A percentile compares a stretch with the other conserved stretches of the same genome.
Evolutionary conservation across 2,888 invertebrate genomes (phyloP).

Genomic region (Drosophila koepferae): DNA sequence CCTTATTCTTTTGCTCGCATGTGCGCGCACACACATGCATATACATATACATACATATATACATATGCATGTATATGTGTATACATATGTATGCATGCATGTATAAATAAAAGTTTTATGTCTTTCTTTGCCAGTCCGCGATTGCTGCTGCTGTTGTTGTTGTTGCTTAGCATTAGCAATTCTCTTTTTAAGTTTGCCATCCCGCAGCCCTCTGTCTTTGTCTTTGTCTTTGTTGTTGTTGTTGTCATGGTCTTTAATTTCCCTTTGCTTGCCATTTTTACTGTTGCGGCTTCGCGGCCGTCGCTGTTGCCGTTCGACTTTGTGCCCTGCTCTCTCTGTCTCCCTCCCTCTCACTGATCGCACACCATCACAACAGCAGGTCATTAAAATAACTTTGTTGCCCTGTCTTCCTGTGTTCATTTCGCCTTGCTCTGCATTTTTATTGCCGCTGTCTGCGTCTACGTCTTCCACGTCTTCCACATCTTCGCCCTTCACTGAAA

Average conservation of each 20-base stretch:
- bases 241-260: slow-evolving; percentile 61
- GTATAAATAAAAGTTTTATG: slow-evolving; percentile 45
- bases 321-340: slow-evolving; percentile 15
- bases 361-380: slow-evolving; percentile 54
- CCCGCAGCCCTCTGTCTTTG: not conserved
- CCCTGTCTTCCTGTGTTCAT: slow-evolving; percentile 68
- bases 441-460: slow-evolving; percentile 60
- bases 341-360: not conserved
- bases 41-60: slow-evolving; percentile 2
- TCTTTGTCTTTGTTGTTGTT: slow-evolving; percentile 25
- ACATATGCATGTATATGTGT: not conserved
- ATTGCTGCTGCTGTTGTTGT: slow-evolving; percentile 4
- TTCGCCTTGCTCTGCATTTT: slow-evolving; percentile 66
- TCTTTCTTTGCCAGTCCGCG: slow-evolving; percentile 34
- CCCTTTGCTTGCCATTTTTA: slow-evolving; percentile 54
- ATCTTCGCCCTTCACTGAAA: slow-evolving; percentile 55
- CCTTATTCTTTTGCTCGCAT: slow-evolving; percentile 28
- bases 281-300: slow-evolving; percentile 58
- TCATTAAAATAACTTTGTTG: slow-evolving; percentile 80
- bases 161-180: slow-evolving; percentile 54
- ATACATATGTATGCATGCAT: slow-evolving; percentile 6
- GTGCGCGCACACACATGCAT: not conserved
- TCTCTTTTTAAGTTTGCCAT: slow-evolving; percentile 51
- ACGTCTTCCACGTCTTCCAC: slow-evolving; percentile 38
- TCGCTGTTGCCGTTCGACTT: slow-evolving; percentile 44